Evolutionary conservation across 2,113 vertebrate genomes (phyloP).

Genomic region (Poeciliopsis occidentalis): DNA sequence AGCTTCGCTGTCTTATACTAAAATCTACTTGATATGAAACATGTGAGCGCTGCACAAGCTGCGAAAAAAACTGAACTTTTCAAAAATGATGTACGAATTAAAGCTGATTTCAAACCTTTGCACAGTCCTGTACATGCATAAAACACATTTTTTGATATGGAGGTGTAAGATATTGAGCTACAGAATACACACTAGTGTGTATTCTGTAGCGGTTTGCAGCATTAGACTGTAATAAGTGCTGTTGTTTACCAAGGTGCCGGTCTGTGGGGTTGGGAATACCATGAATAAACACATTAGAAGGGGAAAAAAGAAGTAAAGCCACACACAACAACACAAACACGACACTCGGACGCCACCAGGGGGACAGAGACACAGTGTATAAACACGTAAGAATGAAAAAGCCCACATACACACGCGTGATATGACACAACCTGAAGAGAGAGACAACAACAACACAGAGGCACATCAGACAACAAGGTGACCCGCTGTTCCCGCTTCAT

Average conservation of each 20-base stretch:
- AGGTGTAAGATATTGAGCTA: not conserved
- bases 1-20: no score
- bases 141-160: not conserved
- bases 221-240: slow-evolving; percentile 29
- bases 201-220: slow-evolving; percentile 4
- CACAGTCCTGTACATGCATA: not conserved
- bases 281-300: slow-evolving; percentile 60
- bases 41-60: no score
- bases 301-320: slow-evolving; percentile 61
- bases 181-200: not conserved
- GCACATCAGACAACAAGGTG: slow-evolving; percentile 81
- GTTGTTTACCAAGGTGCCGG: slow-evolving; percentile 55
- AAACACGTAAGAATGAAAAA: slow-evolving; percentile 81
- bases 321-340: slow-evolving; percentile 70
- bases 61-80: no score
- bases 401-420: slow-evolving; percentile 86
- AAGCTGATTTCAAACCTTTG: not conserved
- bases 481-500: slow-evolving; percentile 58
- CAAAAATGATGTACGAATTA: no score
- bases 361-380: slow-evolving; percentile 75
- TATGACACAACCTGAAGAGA: slow-evolving; percentile 86
- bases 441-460: slow-evolving; percentile 83
- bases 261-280: slow-evolving; percentile 55
- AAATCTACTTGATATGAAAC: no score
- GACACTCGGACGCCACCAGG: slow-evolving; percentile 69